Evolutionary conservation across 2,888 invertebrate genomes (phyloP), one percentile per base, ranked within the genome.

Genomic region (Plebejus anna): DNA sequence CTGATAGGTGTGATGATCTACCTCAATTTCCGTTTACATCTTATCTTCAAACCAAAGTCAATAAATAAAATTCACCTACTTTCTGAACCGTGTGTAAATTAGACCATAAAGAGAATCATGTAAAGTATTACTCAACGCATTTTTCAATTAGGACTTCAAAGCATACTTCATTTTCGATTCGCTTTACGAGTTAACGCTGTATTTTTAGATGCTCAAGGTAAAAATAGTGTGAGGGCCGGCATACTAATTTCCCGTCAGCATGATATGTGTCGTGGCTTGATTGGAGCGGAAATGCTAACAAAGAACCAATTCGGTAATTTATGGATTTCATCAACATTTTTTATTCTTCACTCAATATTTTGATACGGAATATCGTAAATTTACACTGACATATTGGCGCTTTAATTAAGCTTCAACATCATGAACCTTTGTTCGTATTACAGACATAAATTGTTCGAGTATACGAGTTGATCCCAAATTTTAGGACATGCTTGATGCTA

Each of bases 241-340:
- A 70, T 75, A 78, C 78, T 78, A 78, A 79, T 79, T 77, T 80
- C 75, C 78, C 77, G 79, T 76, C 77, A 79, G 79, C 78, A 77
- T 80, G 78, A 79, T 80, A 81, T 79, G 79, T 78, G 79, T 77
- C 78, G 59, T 61, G 78, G 79, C 79, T 82, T 81, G 81, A 82
- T 82, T 82, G 81, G 79, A 80, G 80, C 81, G 80, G 77, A 78
- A 81, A 81, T 78, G 80, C 81, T 81, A 81, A 81, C 81, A 81
- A 77, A 79, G 78, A 78, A 79, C 79, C 78, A 76, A 81, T 80
- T 78, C 78, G 79, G 79, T 81, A 80, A 81, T 81, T 81, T 81
- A 81, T 81, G 80, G 79, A 80, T 79, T 77, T 78, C 78, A 77
- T 78, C 75, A 70, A 70, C 76, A 73, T 79, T 77, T 72, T 57